Evolutionary conservation across 1,140 invertebrate species (phyloP).

Genomic region (Nilaparvata lugens): DNA sequence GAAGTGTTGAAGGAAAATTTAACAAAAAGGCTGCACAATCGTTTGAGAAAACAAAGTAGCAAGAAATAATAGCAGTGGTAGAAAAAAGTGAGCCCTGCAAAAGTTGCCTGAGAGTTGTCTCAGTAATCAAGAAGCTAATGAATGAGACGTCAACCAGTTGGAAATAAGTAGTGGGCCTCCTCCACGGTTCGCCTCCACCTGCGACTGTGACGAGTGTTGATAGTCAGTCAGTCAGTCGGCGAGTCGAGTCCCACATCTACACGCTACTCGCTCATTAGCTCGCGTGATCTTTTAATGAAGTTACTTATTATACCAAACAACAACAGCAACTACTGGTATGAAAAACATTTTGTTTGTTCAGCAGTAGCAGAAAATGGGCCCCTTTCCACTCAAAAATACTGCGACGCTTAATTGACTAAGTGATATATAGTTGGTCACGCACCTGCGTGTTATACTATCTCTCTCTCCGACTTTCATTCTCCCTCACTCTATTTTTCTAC

Average conservation of each 20-base stretch:
- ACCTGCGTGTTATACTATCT: not conserved
- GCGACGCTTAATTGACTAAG: slow-evolving; percentile 3
- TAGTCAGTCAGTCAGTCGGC: too few species aligned
- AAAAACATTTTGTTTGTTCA: slow-evolving; percentile 4
- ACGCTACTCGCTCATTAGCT: slow-evolving; percentile 11
- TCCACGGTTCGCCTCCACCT: too few species aligned
- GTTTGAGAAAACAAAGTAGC: too few species aligned
- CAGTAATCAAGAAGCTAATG: too few species aligned
- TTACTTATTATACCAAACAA: slow-evolving; percentile 10
- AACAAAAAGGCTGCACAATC: too few species aligned
- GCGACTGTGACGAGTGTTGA: too few species aligned
- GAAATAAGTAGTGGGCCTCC: too few species aligned
- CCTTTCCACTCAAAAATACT: not conserved
- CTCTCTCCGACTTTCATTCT: not conserved
- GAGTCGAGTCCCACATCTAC: not conserved
- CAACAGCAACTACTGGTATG: not conserved
- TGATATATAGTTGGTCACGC: not conserved
- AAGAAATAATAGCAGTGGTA: too few species aligned
- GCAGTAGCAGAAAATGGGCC: not conserved
- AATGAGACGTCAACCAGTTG: too few species aligned
- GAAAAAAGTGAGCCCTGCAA: too few species aligned
- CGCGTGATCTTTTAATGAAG: slow-evolving; percentile 15
- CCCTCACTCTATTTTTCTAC: not conserved
- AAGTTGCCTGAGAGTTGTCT: too few species aligned
- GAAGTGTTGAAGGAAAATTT: too few species aligned